Base-by-base conservation (phyloP, 92 coral and sea anemone species). In the Porites evermanni region DNA sequence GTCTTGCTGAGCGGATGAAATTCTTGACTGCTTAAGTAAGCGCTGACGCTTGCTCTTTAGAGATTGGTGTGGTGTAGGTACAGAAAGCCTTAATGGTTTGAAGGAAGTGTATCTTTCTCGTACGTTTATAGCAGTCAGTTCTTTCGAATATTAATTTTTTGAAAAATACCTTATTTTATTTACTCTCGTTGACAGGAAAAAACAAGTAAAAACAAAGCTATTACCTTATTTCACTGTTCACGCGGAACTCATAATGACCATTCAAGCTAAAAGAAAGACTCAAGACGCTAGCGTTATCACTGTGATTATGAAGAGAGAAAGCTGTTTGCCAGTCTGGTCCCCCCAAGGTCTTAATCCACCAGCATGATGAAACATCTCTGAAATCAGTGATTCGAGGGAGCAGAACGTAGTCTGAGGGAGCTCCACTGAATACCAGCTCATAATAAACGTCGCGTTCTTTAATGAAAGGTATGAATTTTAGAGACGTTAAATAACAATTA, bases 281-380 rank as follows among this genome's bases (percentile, higher is more conserved):
- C 11, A 79, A 12, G 20, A 79, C 12, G 8, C 83, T 79, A 44
- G 68, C 56, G 23, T 79, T 79, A 2, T 79, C 32, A 47, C 21
- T 47, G 61, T 38, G 47, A 50, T 84, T 71, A 14, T 77, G 65
- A 63, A 89, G 75, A 10, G 92, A 87, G 64, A 90, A 81, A 68
- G 87, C 58, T 14, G 91, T 75, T 56, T 91, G 66, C 91, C 88
- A 90, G 67, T 38, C 64, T 18, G 78, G 16, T 5, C 74, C 58
- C 12, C 70, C 24, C 61, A 53, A 79, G 7, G 84, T 63, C 61
- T 78, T 90, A 64, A 90, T 88, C 93, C 93, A 90, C 93, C 93
- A 90, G 24, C 87, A 87, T 20, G 79, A 77, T 8, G 93, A 81
- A 1, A 87, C 24, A 14, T 58, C 64, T 29, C 53, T 74, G 20